Evolutionary conservation across 2,888 invertebrate species (phyloP).

Genomic region (Protodeltote pygarga): DNA sequence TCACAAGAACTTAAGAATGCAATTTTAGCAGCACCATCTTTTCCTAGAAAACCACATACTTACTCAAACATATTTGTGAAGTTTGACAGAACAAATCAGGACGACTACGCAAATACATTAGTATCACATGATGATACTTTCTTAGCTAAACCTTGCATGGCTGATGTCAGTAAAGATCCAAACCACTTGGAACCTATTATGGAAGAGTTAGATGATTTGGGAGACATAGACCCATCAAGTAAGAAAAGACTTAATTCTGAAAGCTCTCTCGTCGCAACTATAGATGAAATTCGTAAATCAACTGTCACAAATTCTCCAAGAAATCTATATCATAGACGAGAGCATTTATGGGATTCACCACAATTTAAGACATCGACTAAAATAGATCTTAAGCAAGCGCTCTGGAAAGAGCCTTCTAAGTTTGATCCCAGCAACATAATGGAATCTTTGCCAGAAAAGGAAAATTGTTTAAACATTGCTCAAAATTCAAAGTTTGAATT

Average conservation of each 20-base stretch:
- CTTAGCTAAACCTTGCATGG: conserved; percentile 85
- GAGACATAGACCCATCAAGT: conserved; percentile 73
- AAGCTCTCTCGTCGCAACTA: conserved; percentile 88
- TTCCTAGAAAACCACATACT: conserved; percentile 77
- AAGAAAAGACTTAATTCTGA: conserved; percentile 82
- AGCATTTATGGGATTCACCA: conserved; percentile 81
- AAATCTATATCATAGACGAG: conserved; percentile 85
- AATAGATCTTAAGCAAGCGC: conserved; percentile 75
- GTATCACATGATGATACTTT: conserved; percentile 84
- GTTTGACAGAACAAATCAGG: conserved; percentile 75
- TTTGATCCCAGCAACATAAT: conserved; percentile 78
- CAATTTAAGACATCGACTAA: conserved; percentile 67
- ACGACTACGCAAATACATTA: conserved; percentile 85
- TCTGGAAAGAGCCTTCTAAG: conserved; percentile 83
- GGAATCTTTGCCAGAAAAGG: conserved; percentile 77
- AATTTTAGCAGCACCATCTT: conserved; percentile 77
- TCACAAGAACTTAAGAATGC: conserved; percentile 81
- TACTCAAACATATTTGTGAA: conserved; percentile 82
- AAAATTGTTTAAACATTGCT: conserved; percentile 65
- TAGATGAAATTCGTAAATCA: conserved; percentile 88
- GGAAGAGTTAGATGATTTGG: conserved; percentile 87
- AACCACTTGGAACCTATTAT: conserved; percentile 85
- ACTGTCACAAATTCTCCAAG: conserved; percentile 86
- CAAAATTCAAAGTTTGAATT: conserved; percentile 66
- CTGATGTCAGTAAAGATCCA: conserved; percentile 83